phyloP scores from a whole-genome alignment of 1,140 invertebrate species.

The Pentalonia nigronervosa region DNA sequence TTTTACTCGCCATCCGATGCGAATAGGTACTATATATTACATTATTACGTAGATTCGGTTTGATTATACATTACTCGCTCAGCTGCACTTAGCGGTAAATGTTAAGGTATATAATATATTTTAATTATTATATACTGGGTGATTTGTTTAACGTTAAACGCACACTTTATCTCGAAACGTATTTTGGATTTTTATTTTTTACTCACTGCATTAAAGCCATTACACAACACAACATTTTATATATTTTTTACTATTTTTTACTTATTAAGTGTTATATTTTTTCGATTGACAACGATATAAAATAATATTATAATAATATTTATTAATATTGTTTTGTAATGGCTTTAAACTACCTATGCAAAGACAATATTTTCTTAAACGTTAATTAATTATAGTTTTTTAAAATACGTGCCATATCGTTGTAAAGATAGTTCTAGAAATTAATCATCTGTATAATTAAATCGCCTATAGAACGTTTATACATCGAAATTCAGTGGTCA shows the following conservation, averaged over 20 bases:
- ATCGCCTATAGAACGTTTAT: background rate
- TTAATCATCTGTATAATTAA: background rate
- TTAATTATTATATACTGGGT: background rate
- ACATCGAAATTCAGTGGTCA: background rate
- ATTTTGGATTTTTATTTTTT: background rate
- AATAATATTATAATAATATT: no score
- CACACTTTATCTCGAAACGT: no score
- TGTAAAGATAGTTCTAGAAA: background rate
- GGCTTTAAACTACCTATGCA: no score
- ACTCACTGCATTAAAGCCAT: background rate
- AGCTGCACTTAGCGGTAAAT: no score
- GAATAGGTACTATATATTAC: no score
- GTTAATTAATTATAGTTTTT: background rate
- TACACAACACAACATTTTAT: background rate
- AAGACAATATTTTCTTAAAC: no score
- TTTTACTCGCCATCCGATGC: background rate
- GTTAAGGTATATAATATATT: background rate
- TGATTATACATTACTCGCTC: background rate
- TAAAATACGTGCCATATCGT: background rate
- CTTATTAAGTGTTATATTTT: no score
- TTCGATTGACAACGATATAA: no score
- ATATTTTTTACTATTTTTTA: background rate
- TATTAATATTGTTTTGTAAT: no score
- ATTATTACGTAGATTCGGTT: background rate
- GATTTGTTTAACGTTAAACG: background rate